phyloP scores from a whole-genome alignment of 1,140 invertebrate genomes.

The Maniola jurtina region DNA sequence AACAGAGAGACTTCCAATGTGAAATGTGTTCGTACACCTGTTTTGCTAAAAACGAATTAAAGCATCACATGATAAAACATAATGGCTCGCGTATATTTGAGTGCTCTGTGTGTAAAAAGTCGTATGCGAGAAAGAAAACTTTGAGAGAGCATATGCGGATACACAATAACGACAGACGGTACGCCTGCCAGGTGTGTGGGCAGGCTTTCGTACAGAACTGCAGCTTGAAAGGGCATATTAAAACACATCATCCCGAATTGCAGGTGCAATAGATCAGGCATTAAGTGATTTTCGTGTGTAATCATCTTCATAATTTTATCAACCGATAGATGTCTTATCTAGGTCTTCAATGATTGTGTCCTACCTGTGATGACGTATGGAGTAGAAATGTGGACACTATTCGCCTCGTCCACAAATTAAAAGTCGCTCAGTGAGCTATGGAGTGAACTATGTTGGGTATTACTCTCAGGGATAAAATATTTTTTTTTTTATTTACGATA shows the following conservation, averaged over 20 bases:
- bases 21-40: constrained; percentile 45
- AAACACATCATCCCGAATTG: constrained; percentile 31
- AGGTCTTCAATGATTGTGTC: no score
- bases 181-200: constrained; percentile 38
- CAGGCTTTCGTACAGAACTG: constrained; percentile 47
- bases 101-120: constrained; percentile 79
- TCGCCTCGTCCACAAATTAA: no score
- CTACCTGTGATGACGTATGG: no score
- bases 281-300: no score
- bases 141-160: constrained; percentile 84
- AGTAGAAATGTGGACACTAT: no score
- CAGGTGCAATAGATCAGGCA: not conserved
- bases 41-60: constrained; percentile 52
- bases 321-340: no score
- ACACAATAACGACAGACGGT: constrained; percentile 68
- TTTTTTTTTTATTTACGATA: no score
- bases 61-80: constrained; percentile 82
- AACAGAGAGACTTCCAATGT: constrained; percentile 55
- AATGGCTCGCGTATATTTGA: constrained; percentile 79
- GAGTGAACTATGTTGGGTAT: no score
- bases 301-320: no score
- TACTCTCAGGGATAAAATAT: no score
- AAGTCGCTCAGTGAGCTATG: no score
- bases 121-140: constrained; percentile 82
- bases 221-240: constrained; percentile 45